Evolutionary conservation across 2,888 invertebrate species (phyloP).

Genomic region (Lamellibrachia satsuma): DNA sequence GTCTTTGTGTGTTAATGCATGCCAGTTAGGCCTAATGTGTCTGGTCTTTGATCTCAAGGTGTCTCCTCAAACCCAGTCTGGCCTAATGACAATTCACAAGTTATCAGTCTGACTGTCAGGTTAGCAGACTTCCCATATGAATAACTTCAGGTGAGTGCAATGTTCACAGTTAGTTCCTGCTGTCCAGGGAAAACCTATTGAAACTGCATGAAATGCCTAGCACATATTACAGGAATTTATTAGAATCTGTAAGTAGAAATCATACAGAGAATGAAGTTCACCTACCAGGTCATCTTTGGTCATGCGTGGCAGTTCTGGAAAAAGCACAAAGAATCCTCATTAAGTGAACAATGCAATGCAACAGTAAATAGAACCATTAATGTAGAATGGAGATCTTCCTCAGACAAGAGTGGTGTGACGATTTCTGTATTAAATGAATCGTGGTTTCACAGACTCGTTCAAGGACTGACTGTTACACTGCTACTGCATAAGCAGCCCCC

Average conservation of each 20-base stretch:
- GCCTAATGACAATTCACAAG: background rate
- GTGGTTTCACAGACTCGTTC: background rate
- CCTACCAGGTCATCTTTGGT: constrained; percentile 6
- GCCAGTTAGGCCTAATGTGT: background rate
- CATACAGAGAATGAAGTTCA: background rate
- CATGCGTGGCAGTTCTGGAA: background rate
- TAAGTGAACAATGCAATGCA: background rate
- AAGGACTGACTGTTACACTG: background rate
- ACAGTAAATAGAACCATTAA: background rate
- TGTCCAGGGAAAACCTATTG: background rate
- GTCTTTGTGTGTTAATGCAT: constrained; percentile 7
- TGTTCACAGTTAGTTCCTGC: background rate
- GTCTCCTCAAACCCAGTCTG: background rate
- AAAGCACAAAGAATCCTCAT: background rate
- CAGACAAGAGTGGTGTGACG: background rate
- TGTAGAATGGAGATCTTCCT: background rate
- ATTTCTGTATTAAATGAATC: background rate
- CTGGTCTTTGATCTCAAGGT: background rate
- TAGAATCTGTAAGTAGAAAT: background rate
- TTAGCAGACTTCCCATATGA: background rate
- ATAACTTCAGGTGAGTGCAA: background rate
- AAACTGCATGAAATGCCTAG: background rate
- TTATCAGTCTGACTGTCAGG: too few species aligned
- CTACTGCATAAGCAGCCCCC: background rate
- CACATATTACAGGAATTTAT: too few species aligned